These are phyloP conservation scores for Neodiprion virginianus DNA, from an alignment of 1,140 invertebrate genomes.

Conservation along the genomic window DNA sequence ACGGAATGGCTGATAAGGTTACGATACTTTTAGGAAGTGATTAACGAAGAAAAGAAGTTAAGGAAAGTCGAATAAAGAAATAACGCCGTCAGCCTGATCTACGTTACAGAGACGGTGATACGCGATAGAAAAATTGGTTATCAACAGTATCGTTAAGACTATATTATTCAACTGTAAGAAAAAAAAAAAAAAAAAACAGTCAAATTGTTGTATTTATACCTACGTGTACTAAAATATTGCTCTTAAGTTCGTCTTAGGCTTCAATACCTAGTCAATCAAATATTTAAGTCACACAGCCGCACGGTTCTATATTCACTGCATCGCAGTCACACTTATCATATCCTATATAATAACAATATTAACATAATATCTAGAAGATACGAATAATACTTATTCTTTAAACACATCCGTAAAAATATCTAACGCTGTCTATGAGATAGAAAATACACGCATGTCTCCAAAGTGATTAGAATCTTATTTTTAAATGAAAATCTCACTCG, in stretches of 20 bases:
- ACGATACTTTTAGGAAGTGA: neutral
- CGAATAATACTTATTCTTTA: neutral
- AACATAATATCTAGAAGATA: neutral
- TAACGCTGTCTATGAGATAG: neutral
- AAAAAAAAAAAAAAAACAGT: neutral
- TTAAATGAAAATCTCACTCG: no score
- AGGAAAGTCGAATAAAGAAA: neutral
- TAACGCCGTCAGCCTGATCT: no score
- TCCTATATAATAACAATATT: neutral
- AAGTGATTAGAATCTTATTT: no score
- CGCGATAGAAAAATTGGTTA: no score
- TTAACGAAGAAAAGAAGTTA: neutral
- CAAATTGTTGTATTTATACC: neutral
- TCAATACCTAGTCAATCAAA: neutral
- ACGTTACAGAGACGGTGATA: no score
- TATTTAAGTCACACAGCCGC: conserved; percentile 49
- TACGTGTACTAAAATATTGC: neutral
- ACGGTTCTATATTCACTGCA: conserved; percentile 35
- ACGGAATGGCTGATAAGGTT: conserved; percentile 53
- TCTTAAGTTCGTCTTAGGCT: neutral
- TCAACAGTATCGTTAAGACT: no score
- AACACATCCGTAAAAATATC: neutral
- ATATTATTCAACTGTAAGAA: neutral
- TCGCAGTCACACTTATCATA: conserved; percentile 10
- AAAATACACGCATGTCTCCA: no score